A percentile compares a stretch with the other conserved stretches of the same genome.
These are phyloP conservation scores for Aramus guarauna DNA, from an alignment of 2,113 vertebrate species.

Conservation along the genomic window DNA sequence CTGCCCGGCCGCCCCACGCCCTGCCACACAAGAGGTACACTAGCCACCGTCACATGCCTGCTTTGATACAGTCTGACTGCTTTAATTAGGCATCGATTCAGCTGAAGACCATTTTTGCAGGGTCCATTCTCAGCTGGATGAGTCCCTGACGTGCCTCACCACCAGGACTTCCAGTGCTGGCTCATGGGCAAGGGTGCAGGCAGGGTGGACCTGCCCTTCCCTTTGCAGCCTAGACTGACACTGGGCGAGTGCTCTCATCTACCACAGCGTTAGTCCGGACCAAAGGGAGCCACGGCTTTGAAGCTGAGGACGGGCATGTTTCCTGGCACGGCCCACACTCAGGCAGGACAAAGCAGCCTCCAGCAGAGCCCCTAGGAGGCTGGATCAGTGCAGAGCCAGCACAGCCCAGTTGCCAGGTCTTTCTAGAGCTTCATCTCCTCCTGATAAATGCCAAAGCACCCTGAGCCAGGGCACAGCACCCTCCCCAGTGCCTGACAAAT, in stretches of 20 bases:
- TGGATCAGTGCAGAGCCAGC: neutral
- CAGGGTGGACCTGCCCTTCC: neutral
- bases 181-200: neutral
- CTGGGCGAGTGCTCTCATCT: neutral
- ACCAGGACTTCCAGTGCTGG: neutral
- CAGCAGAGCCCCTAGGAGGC: neutral
- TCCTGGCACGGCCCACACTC: too few species aligned
- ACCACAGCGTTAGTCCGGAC: neutral
- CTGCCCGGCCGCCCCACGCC: neutral
- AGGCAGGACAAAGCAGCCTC: neutral
- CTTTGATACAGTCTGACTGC: neutral
- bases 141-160: neutral
- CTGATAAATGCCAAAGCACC: neutral
- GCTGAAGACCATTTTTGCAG: neutral
- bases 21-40: neutral
- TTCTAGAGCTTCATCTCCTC: neutral
- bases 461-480: neutral
- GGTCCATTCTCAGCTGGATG: neutral
- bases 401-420: neutral
- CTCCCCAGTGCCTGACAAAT: neutral
- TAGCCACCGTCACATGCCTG: neutral
- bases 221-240: neutral
- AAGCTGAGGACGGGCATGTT: too few species aligned
- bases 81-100: neutral
- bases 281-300: neutral